These are phyloP conservation scores for Campoplex capitator DNA, from an alignment of 2,888 invertebrate genomes.

Conservation along the genomic window DNA sequence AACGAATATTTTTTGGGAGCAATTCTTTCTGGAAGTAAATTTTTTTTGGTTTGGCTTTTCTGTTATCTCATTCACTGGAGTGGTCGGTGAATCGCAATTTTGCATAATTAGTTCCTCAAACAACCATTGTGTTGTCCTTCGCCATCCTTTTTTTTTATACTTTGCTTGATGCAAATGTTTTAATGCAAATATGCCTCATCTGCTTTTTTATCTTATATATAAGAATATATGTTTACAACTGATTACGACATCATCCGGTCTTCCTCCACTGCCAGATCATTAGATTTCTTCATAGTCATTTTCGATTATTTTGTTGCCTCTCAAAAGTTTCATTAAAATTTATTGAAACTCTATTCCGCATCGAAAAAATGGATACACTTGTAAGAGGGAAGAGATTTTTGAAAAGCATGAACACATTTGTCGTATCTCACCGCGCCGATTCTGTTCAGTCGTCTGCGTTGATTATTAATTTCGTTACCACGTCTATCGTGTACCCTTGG, in stretches of 20 bases:
- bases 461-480: slow-evolving; percentile 67
- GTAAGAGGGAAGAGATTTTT: slow-evolving; percentile 8
- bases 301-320: slow-evolving; percentile 7
- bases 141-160: background rate
- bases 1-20: too few relatives aligned
- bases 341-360: background rate
- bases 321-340: background rate
- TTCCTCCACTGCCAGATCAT: slow-evolving; percentile 45
- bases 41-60: too few relatives aligned
- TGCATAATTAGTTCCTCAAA: slow-evolving; percentile 17
- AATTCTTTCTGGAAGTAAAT: too few relatives aligned
- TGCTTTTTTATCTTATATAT: too few relatives aligned
- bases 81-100: background rate
- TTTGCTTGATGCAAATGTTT: background rate
- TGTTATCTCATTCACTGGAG: background rate
- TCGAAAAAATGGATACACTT: slow-evolving; percentile 15
- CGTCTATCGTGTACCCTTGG: slow-evolving; percentile 53
- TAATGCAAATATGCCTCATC: background rate
- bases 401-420: slow-evolving; percentile 22
- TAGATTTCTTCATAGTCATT: slow-evolving; percentile 53
- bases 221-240: too few relatives aligned
- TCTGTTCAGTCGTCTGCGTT: slow-evolving; percentile 44
- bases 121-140: slow-evolving; percentile 25
- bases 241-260: background rate
- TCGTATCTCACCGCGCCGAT: background rate